Percentiles rank a stretch among this genome's conserved stretches.
Evolutionary conservation across 92 coral and sea anemone genomes (phyloP).

Genomic region (Scolanthus callimorphus): DNA sequence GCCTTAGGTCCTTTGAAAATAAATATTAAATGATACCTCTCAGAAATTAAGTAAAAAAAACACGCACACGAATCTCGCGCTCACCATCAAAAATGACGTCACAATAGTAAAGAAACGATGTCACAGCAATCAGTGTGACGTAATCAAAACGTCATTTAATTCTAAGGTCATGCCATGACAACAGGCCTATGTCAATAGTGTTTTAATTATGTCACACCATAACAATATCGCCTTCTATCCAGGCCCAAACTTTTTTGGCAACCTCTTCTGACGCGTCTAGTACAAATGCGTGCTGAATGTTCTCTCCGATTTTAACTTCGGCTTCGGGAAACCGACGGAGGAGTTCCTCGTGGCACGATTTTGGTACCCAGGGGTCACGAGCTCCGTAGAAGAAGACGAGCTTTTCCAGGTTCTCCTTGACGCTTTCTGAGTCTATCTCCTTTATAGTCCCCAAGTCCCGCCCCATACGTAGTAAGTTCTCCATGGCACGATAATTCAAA

Average conservation of each 20-base stretch:
- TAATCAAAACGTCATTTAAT: too few relatives aligned
- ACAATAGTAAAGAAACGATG: too few relatives aligned
- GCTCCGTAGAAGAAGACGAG: conserved; percentile 93
- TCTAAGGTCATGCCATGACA: too few relatives aligned
- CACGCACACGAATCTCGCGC: too few relatives aligned
- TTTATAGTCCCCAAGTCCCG: conserved; percentile 70
- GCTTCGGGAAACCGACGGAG: conserved; percentile 74
- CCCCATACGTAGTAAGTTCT: conserved; percentile 74
- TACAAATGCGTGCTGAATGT: conserved; percentile 89
- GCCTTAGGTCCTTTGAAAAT: too few relatives aligned
- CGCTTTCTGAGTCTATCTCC: conserved; percentile 55
- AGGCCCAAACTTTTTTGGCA: conserved; percentile 84
- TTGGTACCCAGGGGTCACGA: conserved; percentile 95
- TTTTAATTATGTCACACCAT: conserved; percentile 12
- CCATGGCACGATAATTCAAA: conserved; percentile 59
- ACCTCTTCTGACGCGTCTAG: conserved; percentile 78
- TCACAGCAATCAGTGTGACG: too few relatives aligned
- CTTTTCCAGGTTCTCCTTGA: conserved; percentile 73
- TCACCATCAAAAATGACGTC: too few relatives aligned
- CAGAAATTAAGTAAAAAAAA: too few relatives aligned
- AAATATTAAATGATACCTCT: too few relatives aligned
- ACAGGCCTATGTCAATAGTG: too few relatives aligned
- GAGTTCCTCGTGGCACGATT: conserved; percentile 80
- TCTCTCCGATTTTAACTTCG: conserved; percentile 61
- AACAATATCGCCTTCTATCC: conserved; percentile 59